A percentile compares a stretch with the other conserved stretches of the same genome.
Conservation (phyloP, 2,888 invertebrate species). For the Scaptomyza flava region DNA sequence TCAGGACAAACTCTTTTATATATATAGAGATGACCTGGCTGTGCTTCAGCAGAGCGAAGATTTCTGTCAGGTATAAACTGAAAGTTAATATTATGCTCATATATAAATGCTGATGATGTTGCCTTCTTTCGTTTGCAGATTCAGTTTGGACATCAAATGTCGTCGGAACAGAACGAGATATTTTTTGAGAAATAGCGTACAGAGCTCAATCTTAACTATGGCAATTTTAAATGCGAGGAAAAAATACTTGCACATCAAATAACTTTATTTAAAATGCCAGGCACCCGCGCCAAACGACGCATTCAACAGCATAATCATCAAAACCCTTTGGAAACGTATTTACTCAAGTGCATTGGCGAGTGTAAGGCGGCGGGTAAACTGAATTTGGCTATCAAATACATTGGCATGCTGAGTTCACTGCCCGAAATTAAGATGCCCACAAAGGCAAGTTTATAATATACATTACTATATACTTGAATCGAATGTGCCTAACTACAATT, state of each 20-base stretch:
- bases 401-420: conserved; percentile 79
- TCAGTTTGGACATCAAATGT: conserved; percentile 69
- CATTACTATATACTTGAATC: too few species aligned
- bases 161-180: conserved; percentile 52
- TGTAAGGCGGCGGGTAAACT: conserved; percentile 80
- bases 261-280: conserved; percentile 86
- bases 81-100: background rate
- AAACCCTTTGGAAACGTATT: conserved; percentile 74
- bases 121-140: conserved; percentile 52
- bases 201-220: conserved; percentile 86
- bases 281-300: conserved; percentile 83
- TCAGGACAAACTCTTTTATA: too few species aligned
- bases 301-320: conserved; percentile 77
- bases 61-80: conserved; percentile 84
- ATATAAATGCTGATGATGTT: background rate
- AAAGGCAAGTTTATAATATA: conserved; percentile 60
- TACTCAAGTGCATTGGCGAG: conserved; percentile 77
- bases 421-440: conserved; percentile 81
- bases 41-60: conserved; percentile 91
- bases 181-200: conserved; percentile 88
- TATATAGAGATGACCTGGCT: conserved; percentile 89
- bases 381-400: conserved; percentile 84
- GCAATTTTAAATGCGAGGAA: conserved; percentile 90
- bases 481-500: background rate
- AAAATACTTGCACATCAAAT: conserved; percentile 89